Conservation (phyloP, 2,113 vertebrate genomes). For the Orientallactaga bullata region DNA sequence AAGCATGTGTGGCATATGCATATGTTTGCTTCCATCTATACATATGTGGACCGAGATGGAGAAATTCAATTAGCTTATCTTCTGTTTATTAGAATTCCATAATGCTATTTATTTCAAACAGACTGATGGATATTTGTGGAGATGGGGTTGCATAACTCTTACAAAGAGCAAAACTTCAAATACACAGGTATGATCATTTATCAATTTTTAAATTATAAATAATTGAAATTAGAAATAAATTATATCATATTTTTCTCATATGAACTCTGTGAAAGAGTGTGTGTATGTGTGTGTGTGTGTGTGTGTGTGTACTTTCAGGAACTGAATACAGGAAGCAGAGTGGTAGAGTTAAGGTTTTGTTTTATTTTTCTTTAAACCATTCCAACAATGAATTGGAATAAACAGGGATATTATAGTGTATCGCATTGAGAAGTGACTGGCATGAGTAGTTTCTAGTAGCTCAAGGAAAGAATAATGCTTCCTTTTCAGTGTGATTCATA, state of each 20-base stretch:
- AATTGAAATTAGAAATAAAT: background rate
- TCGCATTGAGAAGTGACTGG: background rate
- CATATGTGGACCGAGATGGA: slow-evolving; percentile 45
- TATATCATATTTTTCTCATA: background rate
- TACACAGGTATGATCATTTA: background rate
- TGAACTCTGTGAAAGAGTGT: background rate
- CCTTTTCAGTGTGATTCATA: background rate
- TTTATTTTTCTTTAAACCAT: background rate
- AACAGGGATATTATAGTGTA: background rate
- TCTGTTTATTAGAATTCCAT: slow-evolving; percentile 47
- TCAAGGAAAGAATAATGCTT: background rate
- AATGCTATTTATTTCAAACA: background rate
- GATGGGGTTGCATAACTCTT: background rate
- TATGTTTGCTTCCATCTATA: slow-evolving; percentile 66
- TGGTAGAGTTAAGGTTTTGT: background rate
- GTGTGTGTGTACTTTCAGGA: background rate
- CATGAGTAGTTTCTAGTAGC: background rate
- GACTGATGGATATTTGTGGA: slow-evolving; percentile 56
- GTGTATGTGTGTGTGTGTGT: background rate
- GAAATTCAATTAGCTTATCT: slow-evolving; percentile 51
- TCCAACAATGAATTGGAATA: background rate
- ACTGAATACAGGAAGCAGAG: background rate
- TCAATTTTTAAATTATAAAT: background rate
- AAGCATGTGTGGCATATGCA: slow-evolving; percentile 44
- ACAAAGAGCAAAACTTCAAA: background rate